Percentiles rank a stretch among this genome's conserved stretches.
These are phyloP conservation scores for Poeciliopsis turrubarensis DNA, from an alignment of 2,113 vertebrate species.

Conservation along the genomic window DNA sequence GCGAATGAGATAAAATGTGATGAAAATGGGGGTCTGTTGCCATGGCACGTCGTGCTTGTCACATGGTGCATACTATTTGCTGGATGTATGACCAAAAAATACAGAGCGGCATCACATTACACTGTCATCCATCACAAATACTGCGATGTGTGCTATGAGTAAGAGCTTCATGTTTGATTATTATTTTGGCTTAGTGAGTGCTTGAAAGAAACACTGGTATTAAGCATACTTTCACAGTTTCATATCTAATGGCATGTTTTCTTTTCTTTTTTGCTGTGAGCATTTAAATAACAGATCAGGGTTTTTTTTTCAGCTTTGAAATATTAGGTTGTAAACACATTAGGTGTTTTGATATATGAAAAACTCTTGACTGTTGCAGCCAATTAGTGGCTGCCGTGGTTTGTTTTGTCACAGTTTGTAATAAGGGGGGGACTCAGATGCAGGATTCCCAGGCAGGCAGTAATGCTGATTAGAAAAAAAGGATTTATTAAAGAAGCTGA, in stretches of 20 bases:
- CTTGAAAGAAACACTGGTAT: neutral
- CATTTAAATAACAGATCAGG: neutral
- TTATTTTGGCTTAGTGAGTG: neutral
- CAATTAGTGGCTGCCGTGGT: conserved; percentile 5
- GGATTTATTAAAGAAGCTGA: neutral
- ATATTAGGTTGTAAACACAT: neutral
- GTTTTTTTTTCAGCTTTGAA: neutral
- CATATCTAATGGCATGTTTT: neutral
- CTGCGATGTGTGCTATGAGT: neutral
- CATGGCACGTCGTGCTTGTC: conserved; percentile 23
- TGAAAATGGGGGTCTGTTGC: conserved; percentile 33
- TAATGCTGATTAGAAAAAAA: conserved; percentile 2
- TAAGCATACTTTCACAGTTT: neutral
- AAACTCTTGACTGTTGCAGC: neutral
- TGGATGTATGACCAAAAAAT: neutral
- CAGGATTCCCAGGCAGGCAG: neutral
- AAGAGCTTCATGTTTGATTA: neutral
- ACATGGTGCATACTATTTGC: conserved; percentile 14
- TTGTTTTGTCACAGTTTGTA: conserved; percentile 1
- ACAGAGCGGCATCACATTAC: neutral
- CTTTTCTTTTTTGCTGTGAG: neutral
- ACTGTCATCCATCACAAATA: neutral
- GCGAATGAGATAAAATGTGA: conserved; percentile 25
- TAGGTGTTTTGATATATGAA: neutral
- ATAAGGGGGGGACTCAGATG: neutral